Evolutionary conservation across 23 tunicate species (phyloP), one percentile per base, ranked within the genome.

Genomic region (Ascidia mentula): DNA sequence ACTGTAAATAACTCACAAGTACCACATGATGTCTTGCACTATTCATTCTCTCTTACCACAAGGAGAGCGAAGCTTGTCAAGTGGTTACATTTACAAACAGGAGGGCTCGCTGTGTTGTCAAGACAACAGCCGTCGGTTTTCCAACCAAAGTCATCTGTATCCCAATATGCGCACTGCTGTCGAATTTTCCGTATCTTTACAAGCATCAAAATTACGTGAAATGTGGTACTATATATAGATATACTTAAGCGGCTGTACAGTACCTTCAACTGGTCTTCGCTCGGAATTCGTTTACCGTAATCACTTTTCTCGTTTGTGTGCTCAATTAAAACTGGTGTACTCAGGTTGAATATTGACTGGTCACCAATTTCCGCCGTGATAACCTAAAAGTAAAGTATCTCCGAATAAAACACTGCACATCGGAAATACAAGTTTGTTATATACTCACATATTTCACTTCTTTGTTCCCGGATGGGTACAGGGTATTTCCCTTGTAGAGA

Each of bases 121-220:
- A 70, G 74, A 30, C 74, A 70, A 70, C 74, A 70, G 17, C 74
- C 74, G 8, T 33, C 37, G 17, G 74, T 70, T 6, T 70, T 34
- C 74, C 74, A 70, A 70, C 32, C 74, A 26, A 32, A 33, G 1
- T 3, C 38, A 6, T 70, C 38, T 3, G 7, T 5, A 70, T 70
- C 38, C 74, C 74, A 70, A 70, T 70, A 70, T 32, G 38, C 74
- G 32, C 74, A 70, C 30, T 70, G 37, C 74, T 70, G 74, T 28
- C 74, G 74, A 33, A 70, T 36, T 6, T 5, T 70, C 32, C 32
- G 37, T 18, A 36, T 36, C 74, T n/a, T n/a, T n/a, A n/a, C n/a
- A n/a, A n/a, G n/a, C n/a, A n/a, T n/a, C n/a, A n/a, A n/a, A n/a
- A n/a, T n/a, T n/a, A n/a, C n/a, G n/a, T n/a, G n/a, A n/a, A n/a